These are phyloP conservation scores for Trachops cirrhosus DNA, from an alignment of 2,797 vertebrate genomes.

Conservation along the genomic window DNA sequence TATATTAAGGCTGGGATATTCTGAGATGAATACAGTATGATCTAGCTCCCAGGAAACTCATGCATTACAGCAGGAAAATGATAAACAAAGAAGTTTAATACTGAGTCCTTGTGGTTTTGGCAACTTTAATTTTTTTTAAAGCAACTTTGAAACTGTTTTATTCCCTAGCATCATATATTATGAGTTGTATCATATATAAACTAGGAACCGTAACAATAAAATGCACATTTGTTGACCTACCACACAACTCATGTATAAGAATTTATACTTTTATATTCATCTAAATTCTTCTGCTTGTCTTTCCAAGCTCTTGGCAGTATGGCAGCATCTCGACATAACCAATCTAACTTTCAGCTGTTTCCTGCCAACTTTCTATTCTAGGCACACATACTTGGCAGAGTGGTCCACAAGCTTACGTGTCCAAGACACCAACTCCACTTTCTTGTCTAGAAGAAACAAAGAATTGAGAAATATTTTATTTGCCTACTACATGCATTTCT, in stretches of 20 bases:
- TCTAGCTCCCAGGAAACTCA: neutral
- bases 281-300: neutral
- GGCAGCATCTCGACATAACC: neutral
- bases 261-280: neutral
- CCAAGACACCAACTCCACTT: constrained; percentile 12
- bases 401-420: neutral
- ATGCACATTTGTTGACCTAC: neutral
- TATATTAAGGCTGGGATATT: neutral
- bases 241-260: neutral
- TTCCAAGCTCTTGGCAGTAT: neutral
- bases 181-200: neutral
- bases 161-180: constrained; percentile 21
- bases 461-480: constrained; percentile 30
- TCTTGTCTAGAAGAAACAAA: constrained; percentile 49
- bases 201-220: neutral
- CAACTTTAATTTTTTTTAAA: neutral
- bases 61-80: neutral
- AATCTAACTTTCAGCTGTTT: constrained; percentile 16
- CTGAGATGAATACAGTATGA: neutral
- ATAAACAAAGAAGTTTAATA: neutral
- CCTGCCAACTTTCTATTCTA: constrained; percentile 13
- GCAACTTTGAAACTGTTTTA: neutral
- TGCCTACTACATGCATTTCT: constrained; percentile 30
- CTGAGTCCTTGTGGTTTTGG: neutral
- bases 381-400: neutral